These are phyloP conservation scores for Ecliptopera silaceata DNA, from an alignment of 2,888 invertebrate genomes.

Conservation along the genomic window DNA sequence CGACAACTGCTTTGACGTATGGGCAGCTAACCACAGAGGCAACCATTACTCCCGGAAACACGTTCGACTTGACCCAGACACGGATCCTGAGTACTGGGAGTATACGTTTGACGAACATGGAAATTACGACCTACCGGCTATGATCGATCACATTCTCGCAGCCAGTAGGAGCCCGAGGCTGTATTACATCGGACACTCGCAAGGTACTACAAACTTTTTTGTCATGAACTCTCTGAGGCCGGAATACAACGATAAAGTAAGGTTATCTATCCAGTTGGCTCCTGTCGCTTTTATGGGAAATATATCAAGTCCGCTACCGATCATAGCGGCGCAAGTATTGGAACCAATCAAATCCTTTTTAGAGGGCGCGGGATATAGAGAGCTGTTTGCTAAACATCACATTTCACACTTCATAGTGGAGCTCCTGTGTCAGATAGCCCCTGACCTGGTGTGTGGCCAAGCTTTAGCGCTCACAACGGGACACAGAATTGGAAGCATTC, in stretches of 20 bases:
- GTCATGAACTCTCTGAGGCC: slow-evolving; percentile 79
- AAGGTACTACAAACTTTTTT: slow-evolving; percentile 85
- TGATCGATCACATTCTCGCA: slow-evolving; percentile 64
- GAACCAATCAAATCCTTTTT: slow-evolving; percentile 46
- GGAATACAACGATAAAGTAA: slow-evolving; percentile 83
- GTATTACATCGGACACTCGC: slow-evolving; percentile 88
- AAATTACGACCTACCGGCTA: slow-evolving; percentile 86
- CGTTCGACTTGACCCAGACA: slow-evolving; percentile 59
- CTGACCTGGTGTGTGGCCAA: slow-evolving; percentile 80
- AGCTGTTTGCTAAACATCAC: slow-evolving; percentile 84
- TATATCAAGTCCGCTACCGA: slow-evolving; percentile 56
- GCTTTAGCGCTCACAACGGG: slow-evolving; percentile 83
- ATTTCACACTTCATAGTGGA: slow-evolving; percentile 65
- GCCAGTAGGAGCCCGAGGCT: slow-evolving; percentile 79
- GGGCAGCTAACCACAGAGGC: slow-evolving; percentile 80
- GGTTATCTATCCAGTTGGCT: slow-evolving; percentile 69
- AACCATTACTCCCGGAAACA: slow-evolving; percentile 85
- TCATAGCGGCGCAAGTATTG: slow-evolving; percentile 42
- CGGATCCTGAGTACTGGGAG: slow-evolving; percentile 73
- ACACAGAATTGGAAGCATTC: slow-evolving; percentile 77
- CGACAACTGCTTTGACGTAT: slow-evolving; percentile 80
- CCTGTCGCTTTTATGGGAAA: slow-evolving; percentile 80
- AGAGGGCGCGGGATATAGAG: slow-evolving; percentile 77
- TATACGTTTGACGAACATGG: slow-evolving; percentile 89
- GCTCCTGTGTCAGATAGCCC: slow-evolving; percentile 59